Conservation (phyloP, 2,797 vertebrate genomes). For the Hippoglossus hippoglossus region DNA sequence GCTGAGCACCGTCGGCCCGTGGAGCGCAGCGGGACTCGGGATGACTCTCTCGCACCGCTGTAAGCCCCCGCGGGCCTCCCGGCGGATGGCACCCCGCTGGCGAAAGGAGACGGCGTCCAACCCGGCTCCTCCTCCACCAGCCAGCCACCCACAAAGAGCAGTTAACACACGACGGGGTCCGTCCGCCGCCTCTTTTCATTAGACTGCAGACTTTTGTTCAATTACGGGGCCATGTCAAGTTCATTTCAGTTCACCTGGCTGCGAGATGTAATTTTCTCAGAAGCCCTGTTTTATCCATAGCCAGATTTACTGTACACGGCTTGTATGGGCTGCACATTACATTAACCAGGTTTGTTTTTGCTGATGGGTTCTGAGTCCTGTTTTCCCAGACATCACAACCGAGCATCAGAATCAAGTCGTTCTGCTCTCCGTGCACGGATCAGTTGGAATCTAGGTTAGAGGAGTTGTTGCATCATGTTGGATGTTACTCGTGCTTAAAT, state of each 20-base stretch:
- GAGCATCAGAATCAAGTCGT: slow-evolving; percentile 1
- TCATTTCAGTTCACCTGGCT: slow-evolving; percentile 43
- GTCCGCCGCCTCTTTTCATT: slow-evolving; percentile 22
- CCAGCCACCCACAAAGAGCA: slow-evolving; percentile 28
- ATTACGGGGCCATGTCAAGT: slow-evolving; percentile 14
- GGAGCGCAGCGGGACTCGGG: slow-evolving; percentile 53
- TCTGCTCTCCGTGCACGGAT: slow-evolving; percentile 21
- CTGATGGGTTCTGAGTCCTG: slow-evolving; percentile 11
- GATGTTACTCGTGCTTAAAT: slow-evolving; percentile 25
- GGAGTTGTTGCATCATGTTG: slow-evolving; percentile 22
- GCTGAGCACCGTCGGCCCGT: slow-evolving; percentile 60
- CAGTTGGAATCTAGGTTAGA: slow-evolving; percentile 30
- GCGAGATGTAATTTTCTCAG: slow-evolving; percentile 13
- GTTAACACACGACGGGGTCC: slow-evolving; percentile 23
- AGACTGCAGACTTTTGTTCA: slow-evolving; percentile 26
- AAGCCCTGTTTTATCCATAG: slow-evolving; percentile 1
- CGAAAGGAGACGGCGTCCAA: slow-evolving; percentile 30
- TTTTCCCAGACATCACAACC: slow-evolving; percentile 14
- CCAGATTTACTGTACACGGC: neutral
- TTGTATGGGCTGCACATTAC: neutral
- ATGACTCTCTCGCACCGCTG: slow-evolving; percentile 39
- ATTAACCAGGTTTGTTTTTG: slow-evolving; percentile 27
- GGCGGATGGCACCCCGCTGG: slow-evolving; percentile 30
- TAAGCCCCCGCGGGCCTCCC: slow-evolving; percentile 50
- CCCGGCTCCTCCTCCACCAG: slow-evolving; percentile 14